A percentile compares a stretch with the other conserved stretches of the same genome.
Conservation (phyloP, 2,888 invertebrate genomes). For the Epistrophella euchroma region DNA sequence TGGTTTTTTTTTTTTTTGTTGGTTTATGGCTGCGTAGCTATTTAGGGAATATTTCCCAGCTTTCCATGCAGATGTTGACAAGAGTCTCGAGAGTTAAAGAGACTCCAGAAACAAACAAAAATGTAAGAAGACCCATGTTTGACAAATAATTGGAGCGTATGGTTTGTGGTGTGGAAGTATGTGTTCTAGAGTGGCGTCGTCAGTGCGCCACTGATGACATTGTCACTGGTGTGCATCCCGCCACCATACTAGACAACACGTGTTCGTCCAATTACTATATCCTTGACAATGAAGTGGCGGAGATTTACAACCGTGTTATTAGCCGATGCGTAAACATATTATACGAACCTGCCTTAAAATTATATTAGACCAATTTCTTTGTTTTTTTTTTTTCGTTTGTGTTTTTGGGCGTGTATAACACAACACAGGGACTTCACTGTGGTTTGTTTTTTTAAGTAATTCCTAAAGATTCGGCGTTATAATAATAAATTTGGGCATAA, state of each 20-base stretch:
- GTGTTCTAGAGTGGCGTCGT: conserved; percentile 10
- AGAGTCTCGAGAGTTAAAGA: conserved; percentile 11
- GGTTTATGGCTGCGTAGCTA: conserved; percentile 64
- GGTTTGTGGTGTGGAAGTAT: conserved; percentile 26
- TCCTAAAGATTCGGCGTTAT: conserved; percentile 4
- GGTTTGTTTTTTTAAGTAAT: neutral
- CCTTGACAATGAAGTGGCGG: conserved; percentile 71
- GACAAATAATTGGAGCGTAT: conserved; percentile 74
- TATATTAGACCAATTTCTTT: conserved; percentile 54
- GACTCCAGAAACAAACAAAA: conserved; percentile 14
- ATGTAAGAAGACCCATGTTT: conserved; percentile 49
- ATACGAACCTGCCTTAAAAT: conserved; percentile 70
- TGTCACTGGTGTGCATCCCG: conserved; percentile 10
- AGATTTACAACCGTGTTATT: conserved; percentile 75
- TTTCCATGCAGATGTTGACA: conserved; percentile 65
- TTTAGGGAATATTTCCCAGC: conserved; percentile 44
- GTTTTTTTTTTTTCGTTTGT: neutral
- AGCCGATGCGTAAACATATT: conserved; percentile 69
- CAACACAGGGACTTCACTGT: neutral
- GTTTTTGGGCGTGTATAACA: neutral
- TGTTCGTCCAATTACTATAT: conserved; percentile 70
- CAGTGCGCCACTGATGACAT: neutral
- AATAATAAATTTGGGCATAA: conserved; percentile 65
- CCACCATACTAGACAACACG: conserved; percentile 41
- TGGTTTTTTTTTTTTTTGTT: conserved; percentile 8